A percentile compares a stretch with the other conserved stretches of the same genome.
Evolutionary conservation across 2,888 invertebrate species (phyloP).

Genomic region (Ischnura elegans): DNA sequence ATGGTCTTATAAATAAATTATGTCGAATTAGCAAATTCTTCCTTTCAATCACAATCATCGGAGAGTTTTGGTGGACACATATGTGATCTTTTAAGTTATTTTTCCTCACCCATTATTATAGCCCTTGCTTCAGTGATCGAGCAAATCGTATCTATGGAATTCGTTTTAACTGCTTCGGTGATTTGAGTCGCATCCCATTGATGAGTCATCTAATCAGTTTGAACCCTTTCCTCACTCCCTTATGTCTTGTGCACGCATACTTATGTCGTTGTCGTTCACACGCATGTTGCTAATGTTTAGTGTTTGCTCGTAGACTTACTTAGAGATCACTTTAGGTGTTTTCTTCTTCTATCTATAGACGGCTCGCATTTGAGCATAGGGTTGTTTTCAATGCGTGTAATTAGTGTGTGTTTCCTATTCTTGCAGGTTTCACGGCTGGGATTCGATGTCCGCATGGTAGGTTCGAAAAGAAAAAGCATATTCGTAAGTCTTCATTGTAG

Average conservation of each 20-base stretch:
- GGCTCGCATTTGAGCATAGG: constrained; percentile 24
- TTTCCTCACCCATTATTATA: not conserved
- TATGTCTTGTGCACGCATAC: constrained; percentile 35
- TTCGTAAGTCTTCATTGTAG: constrained; percentile 55
- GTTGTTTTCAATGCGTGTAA: constrained; percentile 50
- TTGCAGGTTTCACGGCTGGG: constrained; percentile 67
- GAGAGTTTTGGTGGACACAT: too few relatives aligned
- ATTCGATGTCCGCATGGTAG: constrained; percentile 67
- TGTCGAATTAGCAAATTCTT: too few relatives aligned
- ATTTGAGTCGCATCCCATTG: not conserved
- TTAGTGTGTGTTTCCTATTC: constrained; percentile 67
- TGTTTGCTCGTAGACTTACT: not conserved
- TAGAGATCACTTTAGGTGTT: not conserved
- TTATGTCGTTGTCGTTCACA: not conserved
- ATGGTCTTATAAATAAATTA: too few relatives aligned
- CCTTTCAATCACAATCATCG: too few relatives aligned
- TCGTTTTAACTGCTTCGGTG: not conserved
- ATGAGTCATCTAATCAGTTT: not conserved
- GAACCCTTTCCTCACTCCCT: not conserved
- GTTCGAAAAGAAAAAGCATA: constrained; percentile 55
- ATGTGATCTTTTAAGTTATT: too few relatives aligned
- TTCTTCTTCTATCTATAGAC: constrained; percentile 7
- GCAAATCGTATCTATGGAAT: not conserved
- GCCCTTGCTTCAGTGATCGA: not conserved
- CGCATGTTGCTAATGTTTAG: constrained; percentile 54